These are phyloP conservation scores for Lochmaea crataegi DNA, from an alignment of 2,888 invertebrate species.

Conservation along the genomic window DNA sequence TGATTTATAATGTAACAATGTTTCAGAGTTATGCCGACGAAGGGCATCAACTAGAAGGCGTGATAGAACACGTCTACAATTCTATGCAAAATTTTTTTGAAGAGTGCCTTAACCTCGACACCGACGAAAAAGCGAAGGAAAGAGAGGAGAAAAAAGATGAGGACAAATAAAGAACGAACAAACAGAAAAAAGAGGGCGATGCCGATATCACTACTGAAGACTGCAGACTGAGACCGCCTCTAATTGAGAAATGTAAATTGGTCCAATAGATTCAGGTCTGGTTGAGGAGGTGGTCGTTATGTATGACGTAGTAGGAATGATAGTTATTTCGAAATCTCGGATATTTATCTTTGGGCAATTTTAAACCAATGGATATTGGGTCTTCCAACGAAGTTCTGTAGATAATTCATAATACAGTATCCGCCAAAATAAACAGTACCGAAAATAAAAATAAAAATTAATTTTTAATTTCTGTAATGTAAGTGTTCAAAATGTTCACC, in stretches of 20 bases:
- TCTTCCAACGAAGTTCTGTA: neutral
- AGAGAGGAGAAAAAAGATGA: constrained; percentile 49
- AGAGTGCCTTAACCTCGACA: constrained; percentile 90
- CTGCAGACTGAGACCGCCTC: constrained; percentile 43
- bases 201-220: constrained; percentile 43
- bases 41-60: constrained; percentile 84
- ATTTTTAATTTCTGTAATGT: too few relatives aligned
- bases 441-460: too few relatives aligned
- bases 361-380: neutral
- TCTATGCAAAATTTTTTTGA: constrained; percentile 94
- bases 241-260: constrained; percentile 25
- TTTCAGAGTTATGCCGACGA: constrained; percentile 92
- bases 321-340: constrained; percentile 6
- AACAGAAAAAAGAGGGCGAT: constrained; percentile 44
- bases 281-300: constrained; percentile 31
- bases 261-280: constrained; percentile 26
- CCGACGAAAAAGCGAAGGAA: constrained; percentile 72
- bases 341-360: neutral
- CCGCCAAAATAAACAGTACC: too few relatives aligned
- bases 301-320: constrained; percentile 16
- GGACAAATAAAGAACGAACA: constrained; percentile 51
- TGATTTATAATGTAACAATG: neutral
- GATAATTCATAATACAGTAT: neutral
- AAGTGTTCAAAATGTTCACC: too few relatives aligned
- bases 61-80: constrained; percentile 90